Evolutionary conservation across 2,113 vertebrate genomes (phyloP), one percentile per base, ranked within the genome.

Genomic region (Ceyx cyanopectus): DNA sequence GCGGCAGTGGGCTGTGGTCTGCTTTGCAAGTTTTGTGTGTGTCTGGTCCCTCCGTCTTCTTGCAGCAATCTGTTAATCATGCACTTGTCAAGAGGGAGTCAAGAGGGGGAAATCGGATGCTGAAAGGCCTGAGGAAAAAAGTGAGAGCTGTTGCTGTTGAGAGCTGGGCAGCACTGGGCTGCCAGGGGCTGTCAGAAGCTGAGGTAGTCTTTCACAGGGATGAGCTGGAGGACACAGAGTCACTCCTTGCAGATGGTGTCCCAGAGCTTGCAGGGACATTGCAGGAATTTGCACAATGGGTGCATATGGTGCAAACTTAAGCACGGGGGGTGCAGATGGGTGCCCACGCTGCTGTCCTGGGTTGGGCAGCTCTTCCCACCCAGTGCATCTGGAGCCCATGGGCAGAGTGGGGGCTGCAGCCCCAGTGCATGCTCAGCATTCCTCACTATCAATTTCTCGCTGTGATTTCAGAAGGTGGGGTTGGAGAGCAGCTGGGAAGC

Each of bases 201-300:
- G 5, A 40, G 45, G 1, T 9, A 67, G 14, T 37, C 45, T 12
- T 1, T 1, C 14, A 3, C 32, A 12, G 26, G 74, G 69, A 10
- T 4, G 30, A 30, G 57, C 19, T 24, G 68, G 14, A 66, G 70
- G 43, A 9, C 11, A 32, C 37, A 3, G 62, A 32, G 68, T 50
- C 2, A 1, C 40, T 51, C 32, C 80, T n/a, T 1, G 1, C 0
- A 0, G 43, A 2, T 1, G 5, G 29, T 5, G 43, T 17, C 84
- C 0, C 1, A 30, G 40, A 32, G 54, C 45, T 6, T 6, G 1
- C 0, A 1, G 56, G 63, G 17, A 8, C 26, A 1, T 6, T 0
- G 6, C 51, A 37, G 61, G 32, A 11, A 4, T 70, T 27, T 43
- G 26, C 61, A 50, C 48, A 22, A 50, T 6, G 48, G 48, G 48